Evolutionary conservation across 2,113 vertebrate genomes (phyloP), one percentile per base, ranked within the genome.

Genomic region (Eubucco bourcierii): DNA sequence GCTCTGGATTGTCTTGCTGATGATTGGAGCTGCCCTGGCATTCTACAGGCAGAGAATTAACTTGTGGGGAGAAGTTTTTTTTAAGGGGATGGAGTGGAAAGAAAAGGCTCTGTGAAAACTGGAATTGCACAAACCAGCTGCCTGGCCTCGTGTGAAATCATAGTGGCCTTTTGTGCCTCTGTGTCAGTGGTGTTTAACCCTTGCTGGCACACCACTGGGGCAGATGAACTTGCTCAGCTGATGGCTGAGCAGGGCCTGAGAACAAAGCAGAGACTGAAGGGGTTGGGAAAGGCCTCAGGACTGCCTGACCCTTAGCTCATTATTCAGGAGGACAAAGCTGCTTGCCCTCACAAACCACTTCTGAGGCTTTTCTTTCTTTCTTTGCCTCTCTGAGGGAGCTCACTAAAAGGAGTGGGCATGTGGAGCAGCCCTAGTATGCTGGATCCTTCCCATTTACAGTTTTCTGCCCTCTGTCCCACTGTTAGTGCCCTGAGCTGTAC

Each of bases 221-320:
- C 61, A 63, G 94, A 92, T 93, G 95, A 95, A 80, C 89, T 80
- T 73, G 72, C 63, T 65, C 37, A 50, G 95, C 94, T 80, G 96
- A 87, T 20, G 44, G 96, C 80, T 72, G 95, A 93, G 92, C 23
- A 46, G 89, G 94, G 92, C 91, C 79, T 82, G 94, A 88, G 94
- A 91, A 88, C 94, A 95, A 90, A 71, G 87, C 63, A 13, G 4
- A 20, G 93, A 16, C 71, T 91, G 95, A 67, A 44, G 96, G 87
- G 92, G 56, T 24, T 47, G 37, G 58, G 67, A 70, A 74, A 29
- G 85, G 96, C 80, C n/a, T 78, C 28, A 34, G 80, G 88, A 93
- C 96, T 92, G 94, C 95, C 97, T 92, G 75, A 91, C 95, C 91
- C 52, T 84, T 88, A 29, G 91, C 68, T 97, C 96, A 86, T 96